Evolutionary conservation across 2,888 invertebrate species (phyloP).

Genomic region (Carcina quercana): DNA sequence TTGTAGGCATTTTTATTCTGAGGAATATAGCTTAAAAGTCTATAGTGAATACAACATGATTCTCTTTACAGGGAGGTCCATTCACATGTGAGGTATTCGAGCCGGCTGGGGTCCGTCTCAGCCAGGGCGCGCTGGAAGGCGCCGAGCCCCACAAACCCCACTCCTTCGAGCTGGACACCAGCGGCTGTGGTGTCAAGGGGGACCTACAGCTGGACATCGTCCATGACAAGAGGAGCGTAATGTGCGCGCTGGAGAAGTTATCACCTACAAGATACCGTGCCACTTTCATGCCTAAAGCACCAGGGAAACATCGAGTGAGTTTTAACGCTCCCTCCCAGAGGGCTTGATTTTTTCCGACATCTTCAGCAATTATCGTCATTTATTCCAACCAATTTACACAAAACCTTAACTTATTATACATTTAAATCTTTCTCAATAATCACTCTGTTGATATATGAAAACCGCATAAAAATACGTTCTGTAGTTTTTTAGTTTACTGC

Average conservation of each 20-base stretch:
- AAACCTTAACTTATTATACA: no score
- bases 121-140: conserved; percentile 81
- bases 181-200: conserved; percentile 82
- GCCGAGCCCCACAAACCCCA: conserved; percentile 91
- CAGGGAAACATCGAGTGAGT: conserved; percentile 83
- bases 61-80: conserved; percentile 85
- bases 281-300: conserved; percentile 85
- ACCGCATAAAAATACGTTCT: no score
- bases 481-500: no score
- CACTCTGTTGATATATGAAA: no score
- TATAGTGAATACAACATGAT: not conserved
- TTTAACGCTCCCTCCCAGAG: no score
- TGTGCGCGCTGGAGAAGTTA: conserved; percentile 86
- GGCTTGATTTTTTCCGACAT: no score
- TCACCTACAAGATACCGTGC: conserved; percentile 84
- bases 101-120: conserved; percentile 90
- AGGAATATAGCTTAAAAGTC: not conserved
- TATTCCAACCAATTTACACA: no score
- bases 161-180: conserved; percentile 83
- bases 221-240: conserved; percentile 89
- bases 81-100: conserved; percentile 97
- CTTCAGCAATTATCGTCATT: no score
- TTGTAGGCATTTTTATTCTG: no score
- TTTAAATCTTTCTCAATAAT: no score
- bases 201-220: conserved; percentile 93